phyloP scores from a whole-genome alignment of 2,113 vertebrate species.

The Nerophis lumbriciformis region DNA sequence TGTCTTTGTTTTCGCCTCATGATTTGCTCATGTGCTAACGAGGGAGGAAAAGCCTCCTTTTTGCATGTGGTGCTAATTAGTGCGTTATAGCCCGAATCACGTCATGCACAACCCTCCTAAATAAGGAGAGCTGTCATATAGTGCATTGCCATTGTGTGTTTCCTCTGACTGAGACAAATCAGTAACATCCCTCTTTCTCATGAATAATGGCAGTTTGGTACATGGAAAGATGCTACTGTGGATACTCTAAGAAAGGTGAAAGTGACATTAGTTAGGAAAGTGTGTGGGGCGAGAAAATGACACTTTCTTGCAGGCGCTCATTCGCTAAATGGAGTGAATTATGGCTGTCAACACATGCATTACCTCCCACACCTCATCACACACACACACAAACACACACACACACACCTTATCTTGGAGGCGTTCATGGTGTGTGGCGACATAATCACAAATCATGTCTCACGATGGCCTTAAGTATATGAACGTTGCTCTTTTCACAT shows the following conservation, averaged over 20 bases:
- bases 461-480: slow-evolving; percentile 4
- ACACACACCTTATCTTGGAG: slow-evolving; percentile 13
- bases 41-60: not conserved
- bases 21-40: not conserved
- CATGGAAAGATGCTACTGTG: slow-evolving; percentile 14
- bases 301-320: slow-evolving; percentile 34
- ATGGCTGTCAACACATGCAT: slow-evolving; percentile 48
- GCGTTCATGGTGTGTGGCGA: slow-evolving; percentile 14
- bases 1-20: not conserved
- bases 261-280: slow-evolving; percentile 33
- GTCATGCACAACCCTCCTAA: slow-evolving; percentile 1
- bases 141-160: not conserved
- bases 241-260: slow-evolving; percentile 30
- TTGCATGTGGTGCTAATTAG: not conserved
- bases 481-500: too few relatives aligned
- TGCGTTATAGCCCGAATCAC: not conserved
- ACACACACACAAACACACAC: slow-evolving; percentile 1
- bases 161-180: not conserved
- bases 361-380: slow-evolving; percentile 19
- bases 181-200: slow-evolving; percentile 2
- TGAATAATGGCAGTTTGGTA: slow-evolving; percentile 11
- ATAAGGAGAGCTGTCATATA: not conserved
- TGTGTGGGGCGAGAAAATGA: slow-evolving; percentile 31
- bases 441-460: slow-evolving; percentile 29
- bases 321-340: slow-evolving; percentile 58